phyloP scores from a whole-genome alignment of 1,140 invertebrate species.

The Aphelinus certus region DNA sequence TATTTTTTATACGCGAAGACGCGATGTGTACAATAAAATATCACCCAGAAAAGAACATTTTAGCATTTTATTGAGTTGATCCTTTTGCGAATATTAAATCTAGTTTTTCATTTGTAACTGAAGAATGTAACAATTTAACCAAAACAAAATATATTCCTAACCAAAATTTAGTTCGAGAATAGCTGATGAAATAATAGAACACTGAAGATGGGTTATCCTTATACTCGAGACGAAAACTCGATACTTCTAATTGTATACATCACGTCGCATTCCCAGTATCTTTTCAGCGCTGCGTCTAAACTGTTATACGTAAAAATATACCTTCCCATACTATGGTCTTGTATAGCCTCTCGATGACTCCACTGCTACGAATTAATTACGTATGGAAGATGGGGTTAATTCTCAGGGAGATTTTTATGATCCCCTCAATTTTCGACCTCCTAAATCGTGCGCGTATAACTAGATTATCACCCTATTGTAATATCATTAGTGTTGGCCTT shows the following conservation, averaged over 20 bases:
- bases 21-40: constrained; percentile 39
- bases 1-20: constrained; percentile 34
- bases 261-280: constrained; percentile 14
- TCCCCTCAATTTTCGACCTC: constrained; percentile 12
- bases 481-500: too few species aligned
- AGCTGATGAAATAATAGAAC: too few species aligned
- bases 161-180: too few species aligned
- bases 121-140: too few species aligned
- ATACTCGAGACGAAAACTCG: not conserved
- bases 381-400: constrained; percentile 7
- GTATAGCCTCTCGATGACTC: constrained; percentile 5
- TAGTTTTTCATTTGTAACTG: too few species aligned
- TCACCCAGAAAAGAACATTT: constrained; percentile 17
- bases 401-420: constrained; percentile 21
- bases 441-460: constrained; percentile 11
- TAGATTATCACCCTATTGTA: constrained; percentile 15
- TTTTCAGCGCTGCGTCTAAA: constrained; percentile 15
- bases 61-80: constrained; percentile 6
- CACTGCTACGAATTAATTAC: constrained; percentile 20
- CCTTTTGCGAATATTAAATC: too few species aligned
- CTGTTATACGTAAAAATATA: constrained; percentile 31
- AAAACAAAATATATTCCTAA: too few species aligned
- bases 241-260: constrained; percentile 8
- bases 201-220: too few species aligned
- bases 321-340: constrained; percentile 6